phyloP scores from a whole-genome alignment of 2,797 vertebrate genomes.

The Dallia pectoralis region DNA sequence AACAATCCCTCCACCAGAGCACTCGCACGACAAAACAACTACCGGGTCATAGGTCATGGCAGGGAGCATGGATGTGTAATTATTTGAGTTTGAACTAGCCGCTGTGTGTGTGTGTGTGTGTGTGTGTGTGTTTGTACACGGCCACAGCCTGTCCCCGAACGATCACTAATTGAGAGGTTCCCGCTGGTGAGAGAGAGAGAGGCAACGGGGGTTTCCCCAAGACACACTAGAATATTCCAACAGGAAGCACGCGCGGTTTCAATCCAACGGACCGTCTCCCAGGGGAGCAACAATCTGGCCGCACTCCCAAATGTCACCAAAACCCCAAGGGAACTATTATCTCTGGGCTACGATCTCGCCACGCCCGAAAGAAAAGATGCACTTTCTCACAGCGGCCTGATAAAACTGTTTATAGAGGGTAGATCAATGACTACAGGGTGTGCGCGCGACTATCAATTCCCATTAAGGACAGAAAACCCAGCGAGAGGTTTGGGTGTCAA shows the following conservation, averaged over 20 bases:
- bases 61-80: constrained; percentile 28
- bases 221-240: constrained; percentile 25
- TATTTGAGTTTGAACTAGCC: constrained; percentile 18
- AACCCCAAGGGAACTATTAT: constrained; percentile 6
- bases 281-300: constrained; percentile 24
- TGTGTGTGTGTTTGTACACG: not conserved
- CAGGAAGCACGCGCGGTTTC: constrained; percentile 27
- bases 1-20: constrained; percentile 5
- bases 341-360: constrained; percentile 37
- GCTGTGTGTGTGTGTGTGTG: not conserved
- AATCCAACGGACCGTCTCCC: constrained; percentile 12
- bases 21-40: constrained; percentile 20
- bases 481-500: constrained; percentile 59
- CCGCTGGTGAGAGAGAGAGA: constrained; percentile 9
- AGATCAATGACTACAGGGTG: constrained; percentile 53
- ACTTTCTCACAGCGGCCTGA: constrained; percentile 47
- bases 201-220: constrained; percentile 4
- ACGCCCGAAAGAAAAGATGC: constrained; percentile 40
- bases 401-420: constrained; percentile 62
- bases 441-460: constrained; percentile 58
- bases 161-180: not conserved
- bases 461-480: constrained; percentile 54
- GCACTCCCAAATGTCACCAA: constrained; percentile 21
- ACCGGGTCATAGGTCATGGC: constrained; percentile 19
- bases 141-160: not conserved